Evolutionary conservation across 2,113 vertebrate genomes (phyloP).

Genomic region (Vicugna pacos): DNA sequence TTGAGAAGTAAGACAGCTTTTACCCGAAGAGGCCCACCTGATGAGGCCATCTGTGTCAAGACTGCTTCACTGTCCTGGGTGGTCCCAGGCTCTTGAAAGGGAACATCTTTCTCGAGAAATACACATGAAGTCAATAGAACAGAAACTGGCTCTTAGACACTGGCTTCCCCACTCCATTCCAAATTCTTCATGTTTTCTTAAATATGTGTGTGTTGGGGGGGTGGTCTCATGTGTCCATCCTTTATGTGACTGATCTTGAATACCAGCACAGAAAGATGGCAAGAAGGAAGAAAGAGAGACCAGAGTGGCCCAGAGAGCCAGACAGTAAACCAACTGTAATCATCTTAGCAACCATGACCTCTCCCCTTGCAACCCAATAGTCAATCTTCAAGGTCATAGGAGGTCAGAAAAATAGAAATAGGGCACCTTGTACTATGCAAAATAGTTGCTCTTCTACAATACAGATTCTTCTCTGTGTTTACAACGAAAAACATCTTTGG

Average conservation of each 20-base stretch:
- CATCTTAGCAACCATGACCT: background rate
- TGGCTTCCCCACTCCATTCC: background rate
- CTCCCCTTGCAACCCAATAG: background rate
- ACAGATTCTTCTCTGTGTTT: background rate
- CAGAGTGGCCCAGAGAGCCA: background rate
- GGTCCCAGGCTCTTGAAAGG: constrained; percentile 74
- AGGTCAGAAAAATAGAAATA: background rate
- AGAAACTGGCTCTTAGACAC: background rate
- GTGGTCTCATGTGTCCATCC: background rate
- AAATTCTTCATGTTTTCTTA: constrained; percentile 43
- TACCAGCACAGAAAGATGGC: background rate
- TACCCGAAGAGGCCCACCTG: background rate
- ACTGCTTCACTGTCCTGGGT: constrained; percentile 73
- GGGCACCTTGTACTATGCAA: background rate
- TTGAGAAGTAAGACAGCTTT: constrained; percentile 58
- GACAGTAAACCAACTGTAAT: background rate
- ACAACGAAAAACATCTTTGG: background rate
- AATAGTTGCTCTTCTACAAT: background rate
- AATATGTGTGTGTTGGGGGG: background rate
- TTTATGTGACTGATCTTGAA: background rate
- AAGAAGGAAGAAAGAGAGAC: background rate
- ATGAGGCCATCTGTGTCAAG: constrained; percentile 58
- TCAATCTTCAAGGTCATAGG: background rate
- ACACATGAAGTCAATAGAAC: constrained; percentile 33
- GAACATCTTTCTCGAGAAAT: constrained; percentile 74